Evolutionary conservation across 2,113 vertebrate species (phyloP).

Genomic region (Falco punctatus): DNA sequence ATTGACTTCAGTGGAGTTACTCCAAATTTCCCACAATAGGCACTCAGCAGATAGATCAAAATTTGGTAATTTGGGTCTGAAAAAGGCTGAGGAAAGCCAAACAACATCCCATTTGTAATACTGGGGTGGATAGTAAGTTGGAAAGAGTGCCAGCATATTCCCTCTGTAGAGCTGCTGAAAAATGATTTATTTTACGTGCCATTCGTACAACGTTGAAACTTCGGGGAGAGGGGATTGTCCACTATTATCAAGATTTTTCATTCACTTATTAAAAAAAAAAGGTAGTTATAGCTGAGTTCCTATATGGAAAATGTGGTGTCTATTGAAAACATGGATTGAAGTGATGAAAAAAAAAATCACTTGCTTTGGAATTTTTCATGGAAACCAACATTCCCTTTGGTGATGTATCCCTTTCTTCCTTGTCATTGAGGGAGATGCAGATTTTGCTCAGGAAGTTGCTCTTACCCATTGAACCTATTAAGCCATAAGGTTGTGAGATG

Average conservation of each 20-base stretch:
- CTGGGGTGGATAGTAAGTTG: not conserved
- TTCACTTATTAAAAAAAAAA: not conserved
- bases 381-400: not conserved
- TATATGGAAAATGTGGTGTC: not conserved
- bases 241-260: not conserved
- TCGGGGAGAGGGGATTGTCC: not conserved
- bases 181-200: not conserved
- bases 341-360: not conserved
- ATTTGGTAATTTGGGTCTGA: constrained; percentile 22
- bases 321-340: not conserved
- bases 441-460: not conserved
- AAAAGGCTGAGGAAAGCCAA: constrained; percentile 41
- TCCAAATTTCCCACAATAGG: constrained; percentile 64
- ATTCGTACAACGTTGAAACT: not conserved
- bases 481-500: not conserved
- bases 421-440: not conserved
- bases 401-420: not conserved
- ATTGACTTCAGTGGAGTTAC: constrained; percentile 53
- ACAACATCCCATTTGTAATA: not conserved
- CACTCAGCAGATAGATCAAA: constrained; percentile 39
- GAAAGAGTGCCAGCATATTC: not conserved
- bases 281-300: not conserved
- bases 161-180: not conserved
- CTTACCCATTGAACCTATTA: not conserved
- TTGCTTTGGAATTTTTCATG: not conserved